Conservation (phyloP, 2,888 invertebrate species). For the Oscheius onirici region DNA sequence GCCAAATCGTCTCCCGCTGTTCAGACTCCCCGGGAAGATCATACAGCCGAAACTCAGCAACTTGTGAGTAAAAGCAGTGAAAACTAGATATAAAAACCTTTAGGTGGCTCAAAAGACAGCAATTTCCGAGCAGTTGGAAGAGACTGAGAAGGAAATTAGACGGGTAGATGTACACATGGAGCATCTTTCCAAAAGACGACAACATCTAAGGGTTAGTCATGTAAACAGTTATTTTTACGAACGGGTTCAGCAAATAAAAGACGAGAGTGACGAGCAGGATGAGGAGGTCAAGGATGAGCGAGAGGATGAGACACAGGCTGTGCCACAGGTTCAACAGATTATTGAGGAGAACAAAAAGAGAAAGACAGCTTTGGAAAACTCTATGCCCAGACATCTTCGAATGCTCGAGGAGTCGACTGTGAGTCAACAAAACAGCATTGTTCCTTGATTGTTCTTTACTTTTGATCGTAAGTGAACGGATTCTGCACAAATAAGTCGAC, state of each 20-base stretch:
- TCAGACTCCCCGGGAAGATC: background rate
- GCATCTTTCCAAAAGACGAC: background rate
- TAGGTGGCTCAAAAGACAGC: conserved; percentile 9
- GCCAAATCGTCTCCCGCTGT: background rate
- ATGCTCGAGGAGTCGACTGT: background rate
- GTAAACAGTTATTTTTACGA: too few relatives aligned
- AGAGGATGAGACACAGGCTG: background rate
- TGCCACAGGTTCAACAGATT: conserved; percentile 19
- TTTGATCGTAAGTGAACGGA: too few relatives aligned
- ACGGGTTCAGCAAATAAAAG: conserved; percentile 12
- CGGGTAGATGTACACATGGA: background rate
- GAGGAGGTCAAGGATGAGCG: conserved; percentile 17
- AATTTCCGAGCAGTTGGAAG: conserved; percentile 13
- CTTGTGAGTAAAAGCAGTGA: background rate
- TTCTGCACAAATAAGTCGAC: too few relatives aligned
- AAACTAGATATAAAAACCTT: background rate
- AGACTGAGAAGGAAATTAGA: conserved; percentile 12
- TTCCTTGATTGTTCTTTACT: too few relatives aligned
- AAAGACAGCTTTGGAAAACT: background rate
- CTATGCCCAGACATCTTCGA: conserved; percentile 10
- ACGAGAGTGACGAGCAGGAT: background rate
- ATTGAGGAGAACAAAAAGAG: conserved; percentile 20
- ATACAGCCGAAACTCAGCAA: background rate
- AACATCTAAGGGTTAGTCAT: background rate
- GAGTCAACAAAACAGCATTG: background rate